Conservation (phyloP, 2,797 vertebrate genomes). For the Scolopax bukidnonensis region DNA sequence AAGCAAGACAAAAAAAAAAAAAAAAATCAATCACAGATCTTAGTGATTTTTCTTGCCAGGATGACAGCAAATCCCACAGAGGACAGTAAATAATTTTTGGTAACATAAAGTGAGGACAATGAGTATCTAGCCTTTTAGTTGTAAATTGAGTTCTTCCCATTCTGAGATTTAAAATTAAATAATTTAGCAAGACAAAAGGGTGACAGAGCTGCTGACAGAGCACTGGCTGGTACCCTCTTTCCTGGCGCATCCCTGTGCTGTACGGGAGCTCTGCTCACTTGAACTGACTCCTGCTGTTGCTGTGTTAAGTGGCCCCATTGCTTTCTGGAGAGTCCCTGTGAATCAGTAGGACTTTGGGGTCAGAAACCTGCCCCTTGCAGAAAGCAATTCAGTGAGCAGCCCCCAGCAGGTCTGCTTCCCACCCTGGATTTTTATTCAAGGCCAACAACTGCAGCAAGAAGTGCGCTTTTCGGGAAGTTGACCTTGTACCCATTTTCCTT, state of each 20-base stretch:
- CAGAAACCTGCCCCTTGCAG: background rate
- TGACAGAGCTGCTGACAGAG: background rate
- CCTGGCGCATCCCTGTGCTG: background rate
- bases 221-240: background rate
- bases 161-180: background rate
- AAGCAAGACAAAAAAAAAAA: background rate
- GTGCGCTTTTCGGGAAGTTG: background rate
- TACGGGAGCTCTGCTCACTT: background rate
- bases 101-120: background rate
- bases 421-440: background rate
- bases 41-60: background rate
- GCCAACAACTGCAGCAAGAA: background rate
- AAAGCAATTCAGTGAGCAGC: background rate
- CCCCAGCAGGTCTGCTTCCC: background rate
- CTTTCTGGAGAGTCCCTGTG: background rate
- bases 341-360: rapidly evolving
- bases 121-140: background rate
- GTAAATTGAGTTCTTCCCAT: background rate
- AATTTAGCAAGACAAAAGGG: background rate
- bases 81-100: background rate
- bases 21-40: background rate
- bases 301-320: background rate
- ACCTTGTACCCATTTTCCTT: background rate
- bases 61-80: background rate
- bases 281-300: background rate